Base-by-base conservation (phyloP, 2,888 invertebrate genomes). In the Tryphoninae sp. region DNA sequence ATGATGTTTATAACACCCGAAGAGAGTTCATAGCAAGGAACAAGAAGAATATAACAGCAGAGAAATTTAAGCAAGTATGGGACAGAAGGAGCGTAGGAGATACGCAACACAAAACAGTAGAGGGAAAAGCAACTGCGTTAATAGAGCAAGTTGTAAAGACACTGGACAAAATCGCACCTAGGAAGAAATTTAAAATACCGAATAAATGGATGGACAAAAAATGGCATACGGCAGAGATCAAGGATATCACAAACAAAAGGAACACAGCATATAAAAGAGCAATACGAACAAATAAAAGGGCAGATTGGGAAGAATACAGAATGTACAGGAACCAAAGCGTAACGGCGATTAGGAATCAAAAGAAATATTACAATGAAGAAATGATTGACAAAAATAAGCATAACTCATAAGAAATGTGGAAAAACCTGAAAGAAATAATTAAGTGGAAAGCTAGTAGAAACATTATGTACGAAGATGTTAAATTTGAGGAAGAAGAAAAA, bases 331-430 rank as follows among this genome's bases (percentile, higher is more conserved):
- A 69, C 16, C 45, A 26, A 40, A 42, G 22, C 2, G 61, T 77
- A 26, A 23, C 9, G 61, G 11, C 6, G n/a, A 77, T 51, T 1
- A 67, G 51, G 45, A 45, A 6, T 11, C 61, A 61, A 13, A 69
- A 61, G 13, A 33, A 33, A 26, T 11, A 61, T 9, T 26, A 59
- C 59, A 26, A 59, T 8, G 59, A 59, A 77, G 51, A 68, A 61
- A 68, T 11, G 33, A 58, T 77, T 23, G 45, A 61, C 45, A 19
- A 45, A 55, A 59, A 58, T 61, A 45, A 78, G 53, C 2, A 33
- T 26, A 65, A 78, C 33, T 45, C 69, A 13, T 11, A 40, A 23
- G 51, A 33, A 51, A 77, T 61, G 77, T 77, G 68, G 69, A 77
- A 53, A 59, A 69, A 69, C 1, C 40, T 77, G 11, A 77, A 77